phyloP scores from a whole-genome alignment of 2,888 invertebrate genomes.

The Pasiphila rectangulata region DNA sequence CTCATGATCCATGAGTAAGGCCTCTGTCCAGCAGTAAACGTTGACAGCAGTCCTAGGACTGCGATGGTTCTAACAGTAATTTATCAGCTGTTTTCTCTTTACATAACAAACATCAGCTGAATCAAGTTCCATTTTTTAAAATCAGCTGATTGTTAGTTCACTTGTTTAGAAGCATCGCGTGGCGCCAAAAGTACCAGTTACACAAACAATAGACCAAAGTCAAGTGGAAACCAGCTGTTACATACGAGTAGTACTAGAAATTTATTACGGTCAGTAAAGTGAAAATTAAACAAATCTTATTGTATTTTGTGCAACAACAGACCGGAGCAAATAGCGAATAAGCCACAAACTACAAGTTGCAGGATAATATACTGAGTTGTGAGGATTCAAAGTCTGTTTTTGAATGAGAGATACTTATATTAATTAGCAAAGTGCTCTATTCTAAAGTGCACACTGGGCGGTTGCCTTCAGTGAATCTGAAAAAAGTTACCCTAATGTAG shows the following conservation, averaged over 20 bases:
- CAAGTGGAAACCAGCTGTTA: conserved; percentile 51
- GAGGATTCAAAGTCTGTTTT: conserved; percentile 25
- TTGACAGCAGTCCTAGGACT: too few species aligned
- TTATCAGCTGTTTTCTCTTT: conserved; percentile 8
- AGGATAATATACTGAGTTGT: conserved; percentile 25
- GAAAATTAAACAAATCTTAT: conserved; percentile 54
- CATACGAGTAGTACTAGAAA: conserved; percentile 50
- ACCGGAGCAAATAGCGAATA: conserved; percentile 67
- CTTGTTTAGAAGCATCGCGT: conserved; percentile 13
- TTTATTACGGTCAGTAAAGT: conserved; percentile 67
- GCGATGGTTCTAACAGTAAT: too few species aligned
- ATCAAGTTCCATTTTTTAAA: conserved; percentile 1
- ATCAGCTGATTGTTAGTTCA: conserved; percentile 14
- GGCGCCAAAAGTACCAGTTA: conserved; percentile 17
- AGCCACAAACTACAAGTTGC: conserved; percentile 36
- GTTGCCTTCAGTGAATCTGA: conserved; percentile 63
- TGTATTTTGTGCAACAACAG: conserved; percentile 56
- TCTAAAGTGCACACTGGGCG: conserved; percentile 60
- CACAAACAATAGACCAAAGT: conserved; percentile 7
- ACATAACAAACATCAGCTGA: conserved; percentile 9
- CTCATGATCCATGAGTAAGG: too few species aligned
- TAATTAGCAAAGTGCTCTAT: conserved; percentile 16
- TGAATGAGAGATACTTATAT: neutral
- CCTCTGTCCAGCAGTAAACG: too few species aligned
- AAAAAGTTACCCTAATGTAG: conserved; percentile 73